These are phyloP conservation scores for Exephanes ischioxanthus DNA, from an alignment of 2,888 invertebrate genomes.

Conservation along the genomic window DNA sequence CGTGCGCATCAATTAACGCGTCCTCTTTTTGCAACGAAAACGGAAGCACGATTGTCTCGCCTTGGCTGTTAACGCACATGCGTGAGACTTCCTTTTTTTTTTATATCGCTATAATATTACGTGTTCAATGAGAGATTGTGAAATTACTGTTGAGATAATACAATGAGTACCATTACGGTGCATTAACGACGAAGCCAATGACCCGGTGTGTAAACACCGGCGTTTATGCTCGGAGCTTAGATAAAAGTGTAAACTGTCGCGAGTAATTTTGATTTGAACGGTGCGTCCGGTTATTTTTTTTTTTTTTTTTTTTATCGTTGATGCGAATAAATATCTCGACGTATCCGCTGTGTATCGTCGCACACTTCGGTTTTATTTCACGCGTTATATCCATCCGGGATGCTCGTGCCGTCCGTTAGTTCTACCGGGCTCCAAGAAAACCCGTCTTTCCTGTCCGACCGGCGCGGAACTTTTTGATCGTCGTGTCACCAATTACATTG, in stretches of 20 bases:
- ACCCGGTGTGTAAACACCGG: constrained; percentile 29
- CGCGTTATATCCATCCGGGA: constrained; percentile 14
- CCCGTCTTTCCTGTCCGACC: constrained; percentile 36
- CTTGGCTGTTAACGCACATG: not conserved
- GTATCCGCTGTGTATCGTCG: not conserved
- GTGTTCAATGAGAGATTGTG: constrained; percentile 21
- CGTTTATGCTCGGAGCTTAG: not conserved
- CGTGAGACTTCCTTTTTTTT: constrained; percentile 1
- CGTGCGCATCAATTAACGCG: not conserved
- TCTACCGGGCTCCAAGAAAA: constrained; percentile 25
- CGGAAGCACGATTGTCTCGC: constrained; percentile 16
- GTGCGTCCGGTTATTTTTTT: not conserved
- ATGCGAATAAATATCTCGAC: not conserved
- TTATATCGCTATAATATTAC: constrained; percentile 12
- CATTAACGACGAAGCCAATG: constrained; percentile 38
- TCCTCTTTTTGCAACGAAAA: not conserved
- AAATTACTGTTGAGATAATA: constrained; percentile 19
- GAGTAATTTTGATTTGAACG: not conserved
- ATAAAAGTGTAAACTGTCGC: not conserved
- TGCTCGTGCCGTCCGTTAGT: constrained; percentile 36
- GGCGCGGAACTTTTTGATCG: constrained; percentile 23
- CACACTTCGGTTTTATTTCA: constrained; percentile 32
- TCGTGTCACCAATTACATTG: constrained; percentile 34
- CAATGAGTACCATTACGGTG: constrained; percentile 8
- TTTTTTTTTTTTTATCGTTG: not conserved